Evolutionary conservation across 1,140 invertebrate genomes (phyloP), one percentile per base, ranked within the genome.

Genomic region (Pseudomyrmex sp.): DNA sequence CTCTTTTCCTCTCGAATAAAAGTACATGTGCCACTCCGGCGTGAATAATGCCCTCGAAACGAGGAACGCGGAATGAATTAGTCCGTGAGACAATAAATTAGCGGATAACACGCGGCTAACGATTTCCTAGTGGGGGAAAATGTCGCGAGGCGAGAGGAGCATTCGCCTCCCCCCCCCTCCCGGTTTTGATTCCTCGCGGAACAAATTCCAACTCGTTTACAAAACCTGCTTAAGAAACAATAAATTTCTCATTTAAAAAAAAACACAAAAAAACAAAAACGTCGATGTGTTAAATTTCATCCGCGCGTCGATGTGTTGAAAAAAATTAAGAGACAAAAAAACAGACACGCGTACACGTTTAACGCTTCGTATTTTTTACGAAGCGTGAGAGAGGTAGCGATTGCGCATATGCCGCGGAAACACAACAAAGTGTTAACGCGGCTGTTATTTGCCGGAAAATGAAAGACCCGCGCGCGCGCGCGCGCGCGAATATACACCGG

Each of bases 31-130:
- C 75, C 50, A 79, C 54, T 44, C 65, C 20, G 23, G 35, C 76
- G 66, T 80, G 76, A 80, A 72, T 80, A 80, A 80, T 80, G 46
- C 66, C 44, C 12, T 59, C 76, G 54, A 61, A 35, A 59, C 65
- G 54, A 69, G 76, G 76, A 79, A 72, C 76, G 76, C 66, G 66
- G 66, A 80, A 80, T 80, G 66, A 72, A 80, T 80, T 80, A 80
- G 54, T 72, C 66, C 66, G 76, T 72, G 66, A 70, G 69, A 80
- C 76, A 80, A 80, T 80, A 80, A 80, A 80, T 80, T 80, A 72
- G 54, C 66, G 76, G 66, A 80, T 70, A 80, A 70, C 54, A 20
- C 54, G 12, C 54, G n/a, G 52, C 76, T 72, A 80, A 80, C 76
- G 66, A 80, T 69, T 72, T 72, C 44, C 66, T 80, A 59, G 66